phyloP scores from a whole-genome alignment of 2,113 vertebrate genomes.

The Phyllostomus discolor region DNA sequence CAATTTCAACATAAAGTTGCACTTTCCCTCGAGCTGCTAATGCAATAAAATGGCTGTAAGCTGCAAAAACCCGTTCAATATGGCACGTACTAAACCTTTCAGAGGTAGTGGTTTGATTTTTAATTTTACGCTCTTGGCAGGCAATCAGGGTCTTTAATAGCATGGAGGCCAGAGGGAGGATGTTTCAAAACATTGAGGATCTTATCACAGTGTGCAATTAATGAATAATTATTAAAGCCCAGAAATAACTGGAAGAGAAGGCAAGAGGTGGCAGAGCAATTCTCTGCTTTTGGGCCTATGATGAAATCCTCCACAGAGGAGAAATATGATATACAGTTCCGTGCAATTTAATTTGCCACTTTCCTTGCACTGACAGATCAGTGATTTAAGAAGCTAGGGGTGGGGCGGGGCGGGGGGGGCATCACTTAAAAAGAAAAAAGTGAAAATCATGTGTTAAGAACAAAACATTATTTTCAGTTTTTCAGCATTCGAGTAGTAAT shows the following conservation, averaged over 20 bases:
- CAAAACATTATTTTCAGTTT: background rate
- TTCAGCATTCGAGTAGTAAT: background rate
- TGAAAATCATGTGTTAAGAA: background rate
- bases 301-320: conserved; percentile 79
- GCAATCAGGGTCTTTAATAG: conserved; percentile 84
- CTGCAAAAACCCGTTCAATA: conserved; percentile 77
- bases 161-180: conserved; percentile 83
- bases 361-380: conserved; percentile 64
- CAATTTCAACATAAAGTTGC: conserved; percentile 69
- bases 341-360: conserved; percentile 72
- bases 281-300: conserved; percentile 76
- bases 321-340: conserved; percentile 65
- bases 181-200: conserved; percentile 85
- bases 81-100: conserved; percentile 82
- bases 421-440: conserved; percentile 61
- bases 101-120: conserved; percentile 84
- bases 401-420: background rate
- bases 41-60: conserved; percentile 80
- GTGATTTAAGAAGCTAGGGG: conserved; percentile 50
- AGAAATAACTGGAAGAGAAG: conserved; percentile 82
- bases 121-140: conserved; percentile 85
- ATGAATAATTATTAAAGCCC: conserved; percentile 87
- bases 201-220: conserved; percentile 86
- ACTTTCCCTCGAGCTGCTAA: conserved; percentile 72
- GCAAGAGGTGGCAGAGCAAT: conserved; percentile 74